A percentile compares a stretch with the other conserved stretches of the same genome.
These are phyloP conservation scores for Plestiodon gilberti DNA, from an alignment of 2,113 vertebrate genomes.

Conservation along the genomic window DNA sequence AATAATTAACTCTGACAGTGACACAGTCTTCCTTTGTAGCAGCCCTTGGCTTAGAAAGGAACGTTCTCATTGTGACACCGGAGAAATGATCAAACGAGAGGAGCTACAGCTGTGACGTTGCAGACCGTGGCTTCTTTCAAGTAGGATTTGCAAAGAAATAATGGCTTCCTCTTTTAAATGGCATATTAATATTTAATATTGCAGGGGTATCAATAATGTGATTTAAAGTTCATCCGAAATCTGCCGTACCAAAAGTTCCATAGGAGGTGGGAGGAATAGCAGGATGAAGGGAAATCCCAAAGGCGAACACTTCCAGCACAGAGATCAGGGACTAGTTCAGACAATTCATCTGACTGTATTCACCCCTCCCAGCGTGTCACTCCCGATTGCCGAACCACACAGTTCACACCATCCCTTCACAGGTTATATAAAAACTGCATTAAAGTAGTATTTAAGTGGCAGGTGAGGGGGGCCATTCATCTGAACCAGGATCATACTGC, in stretches of 20 bases:
- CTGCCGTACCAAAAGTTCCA: neutral
- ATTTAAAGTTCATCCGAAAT: neutral
- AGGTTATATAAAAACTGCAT: too few species aligned
- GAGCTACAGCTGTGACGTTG: neutral
- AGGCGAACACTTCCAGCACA: neutral
- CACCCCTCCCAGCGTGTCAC: too few species aligned
- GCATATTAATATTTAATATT: conserved; percentile 14
- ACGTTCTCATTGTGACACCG: conserved; percentile 12
- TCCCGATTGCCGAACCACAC: too few species aligned
- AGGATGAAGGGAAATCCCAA: neutral
- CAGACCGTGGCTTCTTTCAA: neutral
- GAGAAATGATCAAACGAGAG: conserved; percentile 23
- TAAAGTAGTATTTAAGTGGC: too few species aligned
- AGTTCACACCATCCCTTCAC: too few species aligned
- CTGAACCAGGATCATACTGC: too few species aligned
- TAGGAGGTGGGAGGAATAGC: neutral
- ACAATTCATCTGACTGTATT: too few species aligned
- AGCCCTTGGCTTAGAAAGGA: neutral
- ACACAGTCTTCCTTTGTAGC: conserved; percentile 12
- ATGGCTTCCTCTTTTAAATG: conserved; percentile 5
- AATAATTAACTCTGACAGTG: conserved; percentile 25
- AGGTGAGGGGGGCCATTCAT: too few species aligned
- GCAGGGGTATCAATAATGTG: neutral
- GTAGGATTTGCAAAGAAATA: neutral
- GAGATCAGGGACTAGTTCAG: neutral